These are phyloP conservation scores for Hydra vulgaris DNA, from an alignment of 30 jellyfish, hydroid and myxozoan genomes.

Conservation along the genomic window DNA sequence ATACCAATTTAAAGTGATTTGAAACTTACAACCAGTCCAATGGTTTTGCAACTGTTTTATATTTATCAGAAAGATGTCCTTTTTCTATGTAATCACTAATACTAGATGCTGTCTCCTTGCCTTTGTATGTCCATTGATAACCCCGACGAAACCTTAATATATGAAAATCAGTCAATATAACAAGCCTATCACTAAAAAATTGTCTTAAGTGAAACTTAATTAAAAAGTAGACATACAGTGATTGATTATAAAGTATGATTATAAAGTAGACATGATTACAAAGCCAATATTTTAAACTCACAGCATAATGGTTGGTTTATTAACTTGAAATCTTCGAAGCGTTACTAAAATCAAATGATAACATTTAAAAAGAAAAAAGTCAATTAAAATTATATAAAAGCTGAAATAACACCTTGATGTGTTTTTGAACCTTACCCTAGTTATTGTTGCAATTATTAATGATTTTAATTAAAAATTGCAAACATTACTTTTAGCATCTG, in stretches of 20 bases:
- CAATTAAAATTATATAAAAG: background rate
- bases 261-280: too few species aligned
- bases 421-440: too few species aligned
- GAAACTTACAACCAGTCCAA: slow-evolving; percentile 19
- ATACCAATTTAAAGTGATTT: background rate
- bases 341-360: background rate
- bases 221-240: too few species aligned
- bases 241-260: too few species aligned
- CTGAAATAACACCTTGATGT: too few species aligned
- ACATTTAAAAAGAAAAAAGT: background rate
- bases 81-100: background rate
- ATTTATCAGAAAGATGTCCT: slow-evolving; percentile 7
- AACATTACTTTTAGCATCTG: slow-evolving; percentile 18
- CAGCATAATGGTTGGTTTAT: slow-evolving; percentile 21
- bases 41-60: background rate
- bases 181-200: background rate
- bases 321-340: slow-evolving; percentile 7
- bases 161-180: background rate
- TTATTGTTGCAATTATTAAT: too few species aligned
- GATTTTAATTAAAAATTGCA: too few species aligned
- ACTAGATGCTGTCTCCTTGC: background rate
- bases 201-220: too few species aligned
- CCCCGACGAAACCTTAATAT: slow-evolving; percentile 34
- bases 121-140: slow-evolving; percentile 28
- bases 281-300: slow-evolving; percentile 11